Evolutionary conservation across 2,888 invertebrate genomes (phyloP), one percentile per base, ranked within the genome.

Genomic region (Dromius quadrimaculatus): DNA sequence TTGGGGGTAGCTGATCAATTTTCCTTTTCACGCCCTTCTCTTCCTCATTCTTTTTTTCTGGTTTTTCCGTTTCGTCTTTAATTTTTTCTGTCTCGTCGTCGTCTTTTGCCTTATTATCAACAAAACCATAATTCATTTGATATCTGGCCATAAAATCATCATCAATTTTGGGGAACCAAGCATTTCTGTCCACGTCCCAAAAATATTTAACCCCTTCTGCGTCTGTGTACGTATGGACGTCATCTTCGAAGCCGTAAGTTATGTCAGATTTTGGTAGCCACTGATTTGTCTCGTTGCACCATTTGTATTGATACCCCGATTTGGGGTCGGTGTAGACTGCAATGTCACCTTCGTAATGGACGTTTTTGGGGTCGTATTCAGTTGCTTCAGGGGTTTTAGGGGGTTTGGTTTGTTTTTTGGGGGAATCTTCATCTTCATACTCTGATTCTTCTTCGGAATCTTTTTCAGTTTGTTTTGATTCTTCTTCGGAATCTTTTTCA

Each of bases 121-220:
- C 85, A 81, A 94, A 94, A 2, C 95, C 95, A 83, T 98, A 98
- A 78, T 87, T 95, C 89, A 98, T 92, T 84, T 98, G 97, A 84
- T 99, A 99, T 69, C 88, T 87, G 0, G 98, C 98, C 85, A 98
- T 88, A 79, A 98, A 98, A 77, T 98, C 95, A 77, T 97, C 97
- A 84, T 97, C 95, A 72, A 98, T 89, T 87, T 95, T 95, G 0
- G 98, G 98, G 83, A 98, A 93, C 97, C 98, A 99, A 2, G 97
- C 97, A 78, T 89, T 92, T 81, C 93, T 97, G 36, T 89, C 89
- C 19, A 86, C 86, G 83, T 98, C 97, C 95, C 96, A 98, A 79
- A 97, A 92, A 81, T 89, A 96, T 72, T 91, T 90, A 0, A 91
- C 90, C 0, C 97, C 97, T 86, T 98, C 98, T 62, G 86, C 82